Evolutionary conservation across 1,140 invertebrate species (phyloP).

Genomic region (Colletes latitarsis): DNA sequence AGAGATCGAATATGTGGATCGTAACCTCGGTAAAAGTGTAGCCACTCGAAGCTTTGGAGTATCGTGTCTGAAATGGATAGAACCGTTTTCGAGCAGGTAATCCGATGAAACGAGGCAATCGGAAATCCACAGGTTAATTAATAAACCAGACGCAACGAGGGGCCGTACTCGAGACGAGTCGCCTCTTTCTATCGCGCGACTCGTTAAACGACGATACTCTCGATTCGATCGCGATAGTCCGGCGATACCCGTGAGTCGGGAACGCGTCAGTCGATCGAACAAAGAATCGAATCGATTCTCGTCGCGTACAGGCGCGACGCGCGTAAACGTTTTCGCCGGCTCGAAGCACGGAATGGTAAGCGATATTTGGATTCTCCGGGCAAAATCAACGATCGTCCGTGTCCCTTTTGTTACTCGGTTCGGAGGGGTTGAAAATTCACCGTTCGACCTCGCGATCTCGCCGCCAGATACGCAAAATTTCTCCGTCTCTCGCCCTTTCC

Average conservation of each 20-base stretch:
- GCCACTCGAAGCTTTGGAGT: too few relatives aligned
- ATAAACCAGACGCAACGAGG: slow-evolving; percentile 29
- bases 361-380: background rate
- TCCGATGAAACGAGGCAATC: slow-evolving; percentile 6
- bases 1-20: too few relatives aligned
- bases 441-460: background rate
- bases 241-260: background rate
- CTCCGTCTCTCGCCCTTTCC: background rate
- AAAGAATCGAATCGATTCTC: background rate
- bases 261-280: background rate
- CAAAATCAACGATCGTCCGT: background rate
- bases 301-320: background rate
- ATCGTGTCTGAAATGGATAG: background rate
- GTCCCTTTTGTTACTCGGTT: background rate
- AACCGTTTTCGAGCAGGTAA: background rate
- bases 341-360: too few relatives aligned
- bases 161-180: slow-evolving; percentile 21
- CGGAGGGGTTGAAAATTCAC: background rate
- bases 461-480: slow-evolving; percentile 5
- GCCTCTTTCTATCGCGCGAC: slow-evolving; percentile 5
- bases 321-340: background rate
- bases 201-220: slow-evolving; percentile 29
- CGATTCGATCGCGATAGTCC: slow-evolving; percentile 13
- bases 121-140: slow-evolving; percentile 41
- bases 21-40: too few relatives aligned